phyloP scores from a whole-genome alignment of 1,140 invertebrate species.

The Trichonephila inaurata region DNA sequence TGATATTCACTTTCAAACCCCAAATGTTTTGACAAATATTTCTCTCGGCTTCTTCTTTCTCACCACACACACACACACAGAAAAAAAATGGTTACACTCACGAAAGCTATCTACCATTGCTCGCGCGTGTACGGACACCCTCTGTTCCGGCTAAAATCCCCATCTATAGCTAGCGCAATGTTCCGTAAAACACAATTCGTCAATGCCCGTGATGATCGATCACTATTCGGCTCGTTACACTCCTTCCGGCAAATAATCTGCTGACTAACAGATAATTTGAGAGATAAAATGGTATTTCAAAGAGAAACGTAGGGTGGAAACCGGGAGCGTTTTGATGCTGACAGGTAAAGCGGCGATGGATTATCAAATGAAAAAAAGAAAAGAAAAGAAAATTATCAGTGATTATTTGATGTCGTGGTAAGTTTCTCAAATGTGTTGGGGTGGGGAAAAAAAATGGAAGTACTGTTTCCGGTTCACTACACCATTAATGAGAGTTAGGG shows the following conservation, averaged over 20 bases:
- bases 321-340: neutral
- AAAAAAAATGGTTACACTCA: neutral
- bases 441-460: neutral
- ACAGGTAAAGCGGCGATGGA: constrained; percentile 17
- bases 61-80: neutral
- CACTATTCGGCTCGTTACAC: constrained; percentile 56
- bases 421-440: neutral
- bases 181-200: constrained; percentile 71
- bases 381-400: constrained; percentile 50
- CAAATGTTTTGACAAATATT: neutral
- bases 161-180: constrained; percentile 58
- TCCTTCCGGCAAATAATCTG: constrained; percentile 65
- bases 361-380: constrained; percentile 36
- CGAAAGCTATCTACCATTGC: neutral
- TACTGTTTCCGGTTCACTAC: neutral
- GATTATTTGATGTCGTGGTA: constrained; percentile 29
- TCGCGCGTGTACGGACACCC: neutral
- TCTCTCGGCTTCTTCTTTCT: neutral
- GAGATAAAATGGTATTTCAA: constrained; percentile 63
- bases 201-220: constrained; percentile 71
- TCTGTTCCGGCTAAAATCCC: neutral
- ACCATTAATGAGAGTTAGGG: neutral
- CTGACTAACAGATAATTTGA: constrained; percentile 72
- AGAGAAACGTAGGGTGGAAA: neutral
- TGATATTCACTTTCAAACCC: neutral